These are phyloP conservation scores for Nycteola revayana DNA, from an alignment of 2,888 invertebrate species.

Conservation along the genomic window DNA sequence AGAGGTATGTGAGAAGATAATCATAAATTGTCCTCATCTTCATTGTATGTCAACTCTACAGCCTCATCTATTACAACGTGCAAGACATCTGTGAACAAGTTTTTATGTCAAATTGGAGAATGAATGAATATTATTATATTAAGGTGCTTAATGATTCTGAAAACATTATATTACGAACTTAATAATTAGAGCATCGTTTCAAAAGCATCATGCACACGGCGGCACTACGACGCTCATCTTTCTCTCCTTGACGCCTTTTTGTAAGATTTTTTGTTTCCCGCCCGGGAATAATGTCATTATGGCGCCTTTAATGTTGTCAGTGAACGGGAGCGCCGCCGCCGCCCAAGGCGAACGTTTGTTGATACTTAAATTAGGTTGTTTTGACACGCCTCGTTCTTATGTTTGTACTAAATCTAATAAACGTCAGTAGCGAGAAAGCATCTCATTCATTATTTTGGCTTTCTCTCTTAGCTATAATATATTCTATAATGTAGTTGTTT, in stretches of 20 bases:
- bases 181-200: slow-evolving; percentile 65
- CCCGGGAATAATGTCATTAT: slow-evolving; percentile 80
- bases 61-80: slow-evolving; percentile 35
- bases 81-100: slow-evolving; percentile 34
- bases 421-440: slow-evolving; percentile 65
- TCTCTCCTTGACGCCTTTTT: slow-evolving; percentile 74
- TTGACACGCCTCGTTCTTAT: slow-evolving; percentile 81
- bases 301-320: slow-evolving; percentile 82
- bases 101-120: slow-evolving; percentile 28
- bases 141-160: slow-evolving; percentile 25
- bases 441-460: slow-evolving; percentile 63
- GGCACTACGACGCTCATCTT: slow-evolving; percentile 52
- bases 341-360: slow-evolving; percentile 81
- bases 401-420: slow-evolving; percentile 81
- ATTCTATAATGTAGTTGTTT: slow-evolving; percentile 41
- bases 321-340: slow-evolving; percentile 66
- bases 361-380: slow-evolving; percentile 82
- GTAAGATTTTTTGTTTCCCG: slow-evolving; percentile 71
- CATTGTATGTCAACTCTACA: slow-evolving; percentile 17
- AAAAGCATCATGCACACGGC: slow-evolving; percentile 28
- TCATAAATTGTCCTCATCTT: slow-evolving; percentile 27
- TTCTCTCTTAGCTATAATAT: slow-evolving; percentile 43
- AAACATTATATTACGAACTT: slow-evolving; percentile 61
- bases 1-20: slow-evolving; percentile 24
- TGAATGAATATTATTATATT: slow-evolving; percentile 21